A percentile compares a stretch with the other conserved stretches of the same genome.
Conservation (phyloP, 2,113 vertebrate genomes). For the Crypturellus undulatus region DNA sequence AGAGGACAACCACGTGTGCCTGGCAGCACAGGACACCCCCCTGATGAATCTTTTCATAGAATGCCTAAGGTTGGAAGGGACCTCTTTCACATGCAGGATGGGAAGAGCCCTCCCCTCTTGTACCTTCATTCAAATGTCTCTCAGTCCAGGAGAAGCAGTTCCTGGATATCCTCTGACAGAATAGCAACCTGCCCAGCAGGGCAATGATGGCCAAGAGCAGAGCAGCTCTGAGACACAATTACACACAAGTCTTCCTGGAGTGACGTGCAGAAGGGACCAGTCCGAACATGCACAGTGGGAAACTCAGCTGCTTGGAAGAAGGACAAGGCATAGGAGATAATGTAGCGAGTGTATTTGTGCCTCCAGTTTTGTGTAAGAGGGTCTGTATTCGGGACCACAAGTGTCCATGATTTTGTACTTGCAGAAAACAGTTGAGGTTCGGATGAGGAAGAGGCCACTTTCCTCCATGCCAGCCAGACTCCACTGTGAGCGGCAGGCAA, state of each 20-base stretch:
- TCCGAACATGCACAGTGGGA: background rate
- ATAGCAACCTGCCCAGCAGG: background rate
- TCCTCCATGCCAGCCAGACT: background rate
- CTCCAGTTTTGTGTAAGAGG: background rate
- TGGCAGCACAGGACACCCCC: background rate
- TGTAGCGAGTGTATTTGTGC: background rate
- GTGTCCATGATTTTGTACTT: background rate
- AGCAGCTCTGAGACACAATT: background rate
- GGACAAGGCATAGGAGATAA: background rate
- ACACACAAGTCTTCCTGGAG: background rate
- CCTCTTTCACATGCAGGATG: background rate
- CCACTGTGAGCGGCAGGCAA: background rate
- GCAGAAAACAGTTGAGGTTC: background rate
- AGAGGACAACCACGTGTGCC: background rate
- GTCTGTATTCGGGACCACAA: background rate
- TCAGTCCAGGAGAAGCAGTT: background rate
- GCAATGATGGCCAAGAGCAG: background rate
- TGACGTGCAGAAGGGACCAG: background rate
- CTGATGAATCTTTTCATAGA: background rate
- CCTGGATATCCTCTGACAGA: background rate
- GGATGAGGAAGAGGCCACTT: background rate
- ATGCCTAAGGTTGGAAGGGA: too few relatives aligned
- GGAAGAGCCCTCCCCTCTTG: background rate
- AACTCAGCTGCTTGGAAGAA: background rate
- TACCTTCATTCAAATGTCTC: background rate